Evolutionary conservation across 1,140 invertebrate genomes (phyloP), one percentile per base, ranked within the genome.

Genomic region (Idris sp.): DNA sequence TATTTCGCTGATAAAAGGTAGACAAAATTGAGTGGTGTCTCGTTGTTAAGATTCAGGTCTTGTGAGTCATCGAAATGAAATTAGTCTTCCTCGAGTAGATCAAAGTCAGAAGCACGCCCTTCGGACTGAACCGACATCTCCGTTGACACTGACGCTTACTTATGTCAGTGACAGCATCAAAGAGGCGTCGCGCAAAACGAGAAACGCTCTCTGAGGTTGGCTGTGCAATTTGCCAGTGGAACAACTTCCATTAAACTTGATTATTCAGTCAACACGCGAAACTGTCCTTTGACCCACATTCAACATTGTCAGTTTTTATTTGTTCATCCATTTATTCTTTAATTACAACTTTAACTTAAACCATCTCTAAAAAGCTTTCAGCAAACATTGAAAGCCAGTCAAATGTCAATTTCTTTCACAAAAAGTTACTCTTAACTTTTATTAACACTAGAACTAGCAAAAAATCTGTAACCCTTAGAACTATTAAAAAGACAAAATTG

Each of bases 61-160:
- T 15, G 54, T 62, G 62, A 74, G 26, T 74, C 62, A 68, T 74
- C 51, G 64, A 44, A 74, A 74, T 64, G 25, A 64, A 58, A 74
- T 74, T 74, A 74, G 40, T 51, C 22, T 33, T 51, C n/a, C 25
- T 68, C 51, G 48, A 68, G 56, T 67, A 48, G 58, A 69, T 69
- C 72, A 74, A 74, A 68, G 64, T 74, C 72, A 68, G 51, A 9
- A 28, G 35, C 56, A 35, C 69, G 69, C 53, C 38, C 59, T 59
- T 59, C 56, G 33, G 11, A 40, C 38, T 19, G 48, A 54, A 13
- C 35, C 68, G 43, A 22, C 43, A 19, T 19, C 31, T 4, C n/a
- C 19, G 11, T 8, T 49, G 58, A 68, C 49, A 58, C 51, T 58
- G 72, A 43, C 58, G 58, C 51, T 46, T 59, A 44, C 69, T 73